Base-by-base conservation (phyloP, 2,888 invertebrate genomes). In the Cremastinae sp. region DNA sequence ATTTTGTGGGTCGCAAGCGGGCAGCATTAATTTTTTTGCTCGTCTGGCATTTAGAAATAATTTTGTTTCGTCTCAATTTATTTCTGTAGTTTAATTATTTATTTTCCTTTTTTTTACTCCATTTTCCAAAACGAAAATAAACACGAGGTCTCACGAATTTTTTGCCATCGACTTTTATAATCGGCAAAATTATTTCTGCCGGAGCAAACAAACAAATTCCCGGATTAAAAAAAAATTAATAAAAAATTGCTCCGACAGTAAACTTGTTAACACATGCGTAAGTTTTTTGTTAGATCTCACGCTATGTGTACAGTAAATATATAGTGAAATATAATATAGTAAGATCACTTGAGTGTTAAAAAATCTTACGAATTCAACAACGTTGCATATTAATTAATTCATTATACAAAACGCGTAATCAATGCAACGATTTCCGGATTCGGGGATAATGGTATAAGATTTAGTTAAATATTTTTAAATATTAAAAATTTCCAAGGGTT, bases 251-350 rank as follows among this genome's bases (percentile, higher is more conserved):
- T 70, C 45, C 51, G 45, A 68, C 61, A 55, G 58, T 61, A 51
- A 55, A 43, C 39, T 58, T 70, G 78, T 75, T 79, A 71, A 83
- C 62, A 82, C 84, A 84, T 84, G 83, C 83, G 83, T 80, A 82
- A 79, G 78, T 82, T 75, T 65, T 20, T 47, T 68, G 70, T 70
- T 70, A 70, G 72, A 79, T 80, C 66, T 82, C 82, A 84, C 81
- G 81, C 83, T 76, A 79, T 45, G 64, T 76, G 74, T 77, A 68
- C 5, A 74, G 79, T 77, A 72, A 82, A 75, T 76, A 22, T n/a
- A 62, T 59, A 62, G 71, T 47, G 49, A 62, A 62, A 70, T 35
- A 20, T 16, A 66, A 51, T 20, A 64, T 41, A 39, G n/a, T 65
- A 35, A 55, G 9, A 20, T 64, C 58, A 55, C 41, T 53, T 37